phyloP scores from a whole-genome alignment of 2,888 invertebrate genomes.

The Papilio elwesi region DNA sequence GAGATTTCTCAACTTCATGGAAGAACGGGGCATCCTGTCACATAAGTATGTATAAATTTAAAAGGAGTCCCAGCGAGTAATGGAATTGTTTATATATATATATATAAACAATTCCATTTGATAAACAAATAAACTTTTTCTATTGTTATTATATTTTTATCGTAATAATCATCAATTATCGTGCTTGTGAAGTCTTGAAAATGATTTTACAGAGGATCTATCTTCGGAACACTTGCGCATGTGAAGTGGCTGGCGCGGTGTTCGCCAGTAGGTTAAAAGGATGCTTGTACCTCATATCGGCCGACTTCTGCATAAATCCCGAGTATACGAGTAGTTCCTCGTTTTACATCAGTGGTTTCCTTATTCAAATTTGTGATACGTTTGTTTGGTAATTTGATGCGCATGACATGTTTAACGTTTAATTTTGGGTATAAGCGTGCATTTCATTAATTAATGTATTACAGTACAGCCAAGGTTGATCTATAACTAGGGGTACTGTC shows the following conservation, averaged over 20 bases:
- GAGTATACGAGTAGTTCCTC: conserved; percentile 1
- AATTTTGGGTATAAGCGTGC: too few relatives aligned
- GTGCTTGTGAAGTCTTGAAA: neutral
- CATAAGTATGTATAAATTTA: too few relatives aligned
- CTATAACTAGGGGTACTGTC: too few relatives aligned
- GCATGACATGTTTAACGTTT: neutral
- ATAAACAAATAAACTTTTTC: too few relatives aligned
- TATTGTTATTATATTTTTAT: neutral
- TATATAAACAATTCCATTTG: too few relatives aligned
- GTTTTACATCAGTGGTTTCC: conserved; percentile 1
- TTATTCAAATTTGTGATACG: neutral
- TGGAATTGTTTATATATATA: too few relatives aligned
- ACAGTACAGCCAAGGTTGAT: too few relatives aligned
- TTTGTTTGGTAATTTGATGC: neutral
- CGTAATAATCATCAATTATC: neutral
- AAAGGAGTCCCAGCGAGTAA: too few relatives aligned
- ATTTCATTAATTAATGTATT: too few relatives aligned
- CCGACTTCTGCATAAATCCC: conserved; percentile 2
- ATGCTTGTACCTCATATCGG: conserved; percentile 24
- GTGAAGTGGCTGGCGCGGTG: conserved; percentile 28
- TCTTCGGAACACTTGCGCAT: neutral
- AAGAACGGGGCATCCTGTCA: too few relatives aligned
- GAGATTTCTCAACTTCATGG: too few relatives aligned
- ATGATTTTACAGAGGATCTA: conserved; percentile 9
- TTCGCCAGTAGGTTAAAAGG: conserved; percentile 24